These are phyloP conservation scores for Antechinus stuartii DNA, from an alignment of 2,113 vertebrate species.

Conservation along the genomic window DNA sequence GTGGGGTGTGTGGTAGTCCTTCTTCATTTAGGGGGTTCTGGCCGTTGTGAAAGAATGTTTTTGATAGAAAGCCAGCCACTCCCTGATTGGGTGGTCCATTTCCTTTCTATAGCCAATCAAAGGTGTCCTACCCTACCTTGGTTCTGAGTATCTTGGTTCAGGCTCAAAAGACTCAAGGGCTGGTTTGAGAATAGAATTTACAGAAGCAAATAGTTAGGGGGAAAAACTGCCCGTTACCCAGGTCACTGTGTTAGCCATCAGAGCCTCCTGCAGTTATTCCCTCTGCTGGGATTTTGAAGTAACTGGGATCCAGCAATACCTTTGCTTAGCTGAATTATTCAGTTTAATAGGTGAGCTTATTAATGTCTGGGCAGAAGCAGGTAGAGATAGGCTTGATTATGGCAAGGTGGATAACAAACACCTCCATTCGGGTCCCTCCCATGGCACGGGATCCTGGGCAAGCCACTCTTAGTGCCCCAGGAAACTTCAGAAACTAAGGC, in stretches of 20 bases:
- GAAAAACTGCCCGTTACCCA: neutral
- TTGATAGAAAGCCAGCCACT: neutral
- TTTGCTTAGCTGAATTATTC: neutral
- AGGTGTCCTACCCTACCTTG: neutral
- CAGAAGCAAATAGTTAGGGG: neutral
- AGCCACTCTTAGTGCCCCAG: neutral
- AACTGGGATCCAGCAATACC: neutral
- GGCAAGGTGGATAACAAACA: neutral
- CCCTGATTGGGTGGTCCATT: neutral
- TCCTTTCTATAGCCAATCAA: neutral
- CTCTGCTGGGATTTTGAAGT: neutral
- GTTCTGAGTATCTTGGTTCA: neutral
- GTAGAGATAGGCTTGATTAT: neutral
- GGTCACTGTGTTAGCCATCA: neutral
- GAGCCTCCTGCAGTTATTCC: neutral
- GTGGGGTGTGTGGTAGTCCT: conserved; percentile 19
- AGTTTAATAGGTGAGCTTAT: neutral
- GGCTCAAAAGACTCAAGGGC: neutral
- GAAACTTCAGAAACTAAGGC: neutral
- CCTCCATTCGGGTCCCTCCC: neutral
- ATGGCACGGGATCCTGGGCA: neutral
- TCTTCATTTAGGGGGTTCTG: conserved; percentile 3
- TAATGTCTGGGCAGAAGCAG: neutral
- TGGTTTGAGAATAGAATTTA: neutral
- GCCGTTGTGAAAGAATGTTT: neutral